phyloP scores from a whole-genome alignment of 2,113 vertebrate genomes.

The Siphamia tubifer region DNA sequence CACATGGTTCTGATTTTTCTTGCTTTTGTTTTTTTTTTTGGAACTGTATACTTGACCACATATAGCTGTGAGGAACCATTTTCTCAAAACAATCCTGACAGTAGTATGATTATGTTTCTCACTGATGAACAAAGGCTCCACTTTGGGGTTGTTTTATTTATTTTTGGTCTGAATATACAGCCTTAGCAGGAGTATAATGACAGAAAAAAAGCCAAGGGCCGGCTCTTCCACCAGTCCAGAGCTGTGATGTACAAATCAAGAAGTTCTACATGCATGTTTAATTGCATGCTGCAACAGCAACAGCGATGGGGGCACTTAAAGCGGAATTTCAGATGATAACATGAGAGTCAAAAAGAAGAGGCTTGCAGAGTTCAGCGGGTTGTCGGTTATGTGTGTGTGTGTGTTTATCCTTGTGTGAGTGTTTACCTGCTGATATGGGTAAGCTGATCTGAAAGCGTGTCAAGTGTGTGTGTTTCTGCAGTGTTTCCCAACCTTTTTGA shows the following conservation, averaged over 20 bases:
- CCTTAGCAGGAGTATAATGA: background rate
- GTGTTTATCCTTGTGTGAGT: background rate
- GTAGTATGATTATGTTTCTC: background rate
- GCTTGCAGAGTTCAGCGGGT: constrained; percentile 37
- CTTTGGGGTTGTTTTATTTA: background rate
- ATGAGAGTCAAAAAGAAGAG: constrained; percentile 27
- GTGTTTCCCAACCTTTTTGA: too few species aligned
- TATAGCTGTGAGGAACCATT: background rate
- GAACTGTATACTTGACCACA: background rate
- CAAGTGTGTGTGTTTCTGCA: background rate
- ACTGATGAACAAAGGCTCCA: background rate
- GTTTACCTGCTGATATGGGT: background rate
- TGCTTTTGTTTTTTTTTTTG: too few species aligned
- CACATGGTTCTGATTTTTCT: too few species aligned
- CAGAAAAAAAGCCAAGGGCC: constrained; percentile 31
- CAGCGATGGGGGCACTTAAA: constrained; percentile 54
- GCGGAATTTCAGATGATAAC: constrained; percentile 54
- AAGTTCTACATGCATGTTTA: constrained; percentile 60
- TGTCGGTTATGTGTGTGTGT: background rate
- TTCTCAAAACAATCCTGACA: background rate
- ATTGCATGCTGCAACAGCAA: constrained; percentile 44
- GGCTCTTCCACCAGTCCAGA: background rate
- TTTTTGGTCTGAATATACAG: background rate
- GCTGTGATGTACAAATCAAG: constrained; percentile 37
- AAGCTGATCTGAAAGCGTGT: constrained; percentile 2